These are phyloP conservation scores for Eira barbara DNA, from an alignment of 2,113 vertebrate genomes.

Conservation along the genomic window DNA sequence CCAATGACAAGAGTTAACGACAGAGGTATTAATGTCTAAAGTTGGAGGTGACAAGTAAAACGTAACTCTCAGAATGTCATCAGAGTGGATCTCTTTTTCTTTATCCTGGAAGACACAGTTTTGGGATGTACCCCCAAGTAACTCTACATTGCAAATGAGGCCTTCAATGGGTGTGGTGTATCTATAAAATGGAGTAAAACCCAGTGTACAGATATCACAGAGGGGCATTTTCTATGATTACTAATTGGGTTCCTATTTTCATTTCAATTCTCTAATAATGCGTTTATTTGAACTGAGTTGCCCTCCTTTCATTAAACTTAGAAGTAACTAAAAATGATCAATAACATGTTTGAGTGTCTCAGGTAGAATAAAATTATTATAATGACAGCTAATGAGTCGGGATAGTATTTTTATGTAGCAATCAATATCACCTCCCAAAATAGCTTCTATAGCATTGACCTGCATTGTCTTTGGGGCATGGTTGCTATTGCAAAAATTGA, in stretches of 20 bases:
- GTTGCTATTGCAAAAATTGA: neutral
- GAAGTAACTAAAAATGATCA: neutral
- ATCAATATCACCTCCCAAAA: neutral
- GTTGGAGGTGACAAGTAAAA: neutral
- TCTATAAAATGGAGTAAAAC: neutral
- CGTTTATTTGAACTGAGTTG: slow-evolving; percentile 14
- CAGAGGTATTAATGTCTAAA: neutral
- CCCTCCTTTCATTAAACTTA: neutral
- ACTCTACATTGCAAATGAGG: neutral
- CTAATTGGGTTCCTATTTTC: slow-evolving; percentile 4
- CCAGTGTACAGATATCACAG: neutral
- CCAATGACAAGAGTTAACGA: neutral
- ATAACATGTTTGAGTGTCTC: neutral
- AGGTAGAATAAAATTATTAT: slow-evolving; percentile 11
- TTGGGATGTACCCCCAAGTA: neutral
- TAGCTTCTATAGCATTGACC: slow-evolving; percentile 11
- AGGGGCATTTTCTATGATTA: neutral
- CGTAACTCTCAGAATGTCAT: neutral
- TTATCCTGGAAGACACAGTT: neutral
- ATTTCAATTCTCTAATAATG: neutral
- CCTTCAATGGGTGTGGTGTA: neutral
- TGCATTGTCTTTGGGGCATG: neutral
- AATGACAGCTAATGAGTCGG: neutral
- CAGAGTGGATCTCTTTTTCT: neutral
- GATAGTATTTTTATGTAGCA: neutral